A percentile compares a stretch with the other conserved stretches of the same genome.
These are phyloP conservation scores for Euphonia xanthogaster DNA, from an alignment of 2,797 vertebrate genomes.

Conservation along the genomic window DNA sequence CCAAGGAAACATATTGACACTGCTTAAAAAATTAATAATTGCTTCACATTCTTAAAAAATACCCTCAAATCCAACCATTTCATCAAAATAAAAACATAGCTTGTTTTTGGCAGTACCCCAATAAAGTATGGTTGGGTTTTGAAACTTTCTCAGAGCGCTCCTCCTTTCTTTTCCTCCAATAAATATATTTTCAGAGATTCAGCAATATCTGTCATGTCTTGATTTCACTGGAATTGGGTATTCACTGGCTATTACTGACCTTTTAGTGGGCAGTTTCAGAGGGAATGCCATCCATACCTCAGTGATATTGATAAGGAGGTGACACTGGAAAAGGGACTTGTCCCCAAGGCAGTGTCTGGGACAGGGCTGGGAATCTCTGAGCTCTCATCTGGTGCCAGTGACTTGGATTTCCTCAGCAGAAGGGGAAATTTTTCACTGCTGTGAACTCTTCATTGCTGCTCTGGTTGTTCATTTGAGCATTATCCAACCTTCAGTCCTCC, in stretches of 20 bases:
- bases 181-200: neutral
- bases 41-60: neutral
- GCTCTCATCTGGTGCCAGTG: accelerated
- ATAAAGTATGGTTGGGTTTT: neutral
- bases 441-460: neutral
- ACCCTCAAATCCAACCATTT: neutral
- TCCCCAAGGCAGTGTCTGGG: neutral
- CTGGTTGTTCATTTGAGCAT: neutral
- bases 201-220: neutral
- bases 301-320: accelerated
- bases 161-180: neutral
- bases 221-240: neutral
- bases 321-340: neutral
- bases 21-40: neutral
- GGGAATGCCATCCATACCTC: neutral
- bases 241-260: too few relatives aligned
- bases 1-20: neutral
- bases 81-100: accelerated
- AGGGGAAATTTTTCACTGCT: neutral
- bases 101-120: neutral
- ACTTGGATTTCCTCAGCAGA: neutral
- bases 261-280: neutral
- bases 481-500: neutral
- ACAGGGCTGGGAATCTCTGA: neutral
- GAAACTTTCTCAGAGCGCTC: neutral